phyloP scores from a whole-genome alignment of 2,888 invertebrate species.

The Zelleria hepariella region DNA sequence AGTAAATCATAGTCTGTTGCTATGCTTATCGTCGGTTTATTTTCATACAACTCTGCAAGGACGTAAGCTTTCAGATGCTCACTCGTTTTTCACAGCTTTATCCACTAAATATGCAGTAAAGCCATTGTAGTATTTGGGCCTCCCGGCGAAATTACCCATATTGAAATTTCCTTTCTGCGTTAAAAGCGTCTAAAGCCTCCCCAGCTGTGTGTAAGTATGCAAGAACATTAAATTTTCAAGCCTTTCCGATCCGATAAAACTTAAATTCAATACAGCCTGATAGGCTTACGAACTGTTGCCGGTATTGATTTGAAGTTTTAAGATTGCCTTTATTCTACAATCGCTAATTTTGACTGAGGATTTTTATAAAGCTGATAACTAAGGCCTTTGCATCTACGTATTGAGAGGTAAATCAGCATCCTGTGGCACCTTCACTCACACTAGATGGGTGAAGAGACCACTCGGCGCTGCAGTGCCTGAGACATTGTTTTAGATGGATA shows the following conservation, averaged over 20 bases:
- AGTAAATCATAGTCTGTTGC: too few relatives aligned
- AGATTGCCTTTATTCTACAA: conserved; percentile 33
- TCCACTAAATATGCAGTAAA: conserved; percentile 67
- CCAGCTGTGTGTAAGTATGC: conserved; percentile 35
- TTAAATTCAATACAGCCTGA: conserved; percentile 35
- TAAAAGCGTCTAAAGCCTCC: conserved; percentile 62
- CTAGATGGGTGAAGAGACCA: too few relatives aligned
- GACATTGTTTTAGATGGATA: too few relatives aligned
- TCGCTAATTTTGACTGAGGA: background rate
- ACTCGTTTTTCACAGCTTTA: conserved; percentile 66
- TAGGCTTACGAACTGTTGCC: conserved; percentile 34
- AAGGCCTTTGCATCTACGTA: too few relatives aligned
- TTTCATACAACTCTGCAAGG: background rate
- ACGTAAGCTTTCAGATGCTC: conserved; percentile 27
- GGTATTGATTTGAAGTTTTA: conserved; percentile 48
- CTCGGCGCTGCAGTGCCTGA: too few relatives aligned
- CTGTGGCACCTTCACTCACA: too few relatives aligned
- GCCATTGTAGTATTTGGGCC: conserved; percentile 67
- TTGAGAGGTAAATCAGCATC: too few relatives aligned
- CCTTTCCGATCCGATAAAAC: conserved; percentile 28
- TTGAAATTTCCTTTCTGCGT: conserved; percentile 68
- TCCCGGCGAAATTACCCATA: conserved; percentile 66
- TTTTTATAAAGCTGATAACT: too few relatives aligned
- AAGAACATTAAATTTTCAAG: conserved; percentile 25
- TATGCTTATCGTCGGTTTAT: too few relatives aligned